Conservation (phyloP, 2,888 invertebrate species). For the Thymelicus sylvestris region DNA sequence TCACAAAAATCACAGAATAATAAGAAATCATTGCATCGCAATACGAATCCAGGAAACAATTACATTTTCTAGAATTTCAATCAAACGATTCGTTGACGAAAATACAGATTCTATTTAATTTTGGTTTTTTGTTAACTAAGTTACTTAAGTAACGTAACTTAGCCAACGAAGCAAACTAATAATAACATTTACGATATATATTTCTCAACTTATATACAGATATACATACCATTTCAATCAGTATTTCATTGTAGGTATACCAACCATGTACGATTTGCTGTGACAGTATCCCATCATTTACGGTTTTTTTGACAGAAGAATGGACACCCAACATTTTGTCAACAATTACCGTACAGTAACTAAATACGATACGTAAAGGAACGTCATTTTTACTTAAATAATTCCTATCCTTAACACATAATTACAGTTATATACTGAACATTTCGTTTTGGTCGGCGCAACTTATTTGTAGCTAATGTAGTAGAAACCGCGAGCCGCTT, state of each 20-base stretch:
- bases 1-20: constrained; percentile 20
- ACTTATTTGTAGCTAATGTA: constrained; percentile 51
- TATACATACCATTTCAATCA: too few relatives aligned
- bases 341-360: constrained; percentile 25
- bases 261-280: too few relatives aligned
- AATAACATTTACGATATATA: too few relatives aligned
- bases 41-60: background rate
- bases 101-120: too few relatives aligned
- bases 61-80: background rate
- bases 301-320: background rate
- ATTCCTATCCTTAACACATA: constrained; percentile 47
- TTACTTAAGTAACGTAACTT: too few relatives aligned
- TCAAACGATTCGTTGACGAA: background rate
- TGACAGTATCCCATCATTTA: too few relatives aligned
- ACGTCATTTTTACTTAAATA: constrained; percentile 49
- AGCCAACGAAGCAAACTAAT: too few relatives aligned
- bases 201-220: too few relatives aligned
- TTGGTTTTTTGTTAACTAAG: too few relatives aligned
- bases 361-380: constrained; percentile 49
- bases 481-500: constrained; percentile 38
- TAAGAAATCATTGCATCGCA: constrained; percentile 3
- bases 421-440: constrained; percentile 48
- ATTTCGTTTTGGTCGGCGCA: constrained; percentile 62
- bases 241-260: too few relatives aligned
- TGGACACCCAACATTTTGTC: constrained; percentile 8